Evolutionary conservation across 2,113 vertebrate species (phyloP).

Genomic region (Himantopus leucocephalus): DNA sequence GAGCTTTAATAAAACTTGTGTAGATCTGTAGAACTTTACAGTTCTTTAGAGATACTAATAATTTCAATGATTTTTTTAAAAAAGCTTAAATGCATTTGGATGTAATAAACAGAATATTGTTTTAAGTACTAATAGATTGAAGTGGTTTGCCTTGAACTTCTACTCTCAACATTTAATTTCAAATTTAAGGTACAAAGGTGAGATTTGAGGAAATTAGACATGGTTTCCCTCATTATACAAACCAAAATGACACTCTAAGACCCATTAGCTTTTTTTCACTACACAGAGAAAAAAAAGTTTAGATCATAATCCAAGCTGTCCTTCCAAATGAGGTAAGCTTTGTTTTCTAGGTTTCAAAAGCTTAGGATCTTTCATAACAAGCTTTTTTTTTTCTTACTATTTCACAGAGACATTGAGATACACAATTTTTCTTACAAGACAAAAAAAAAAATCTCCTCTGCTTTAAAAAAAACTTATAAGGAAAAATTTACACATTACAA

Average conservation of each 20-base stretch:
- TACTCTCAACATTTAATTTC: background rate
- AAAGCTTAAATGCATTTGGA: background rate
- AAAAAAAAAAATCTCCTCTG: background rate
- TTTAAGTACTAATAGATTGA: background rate
- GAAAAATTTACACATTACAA: background rate
- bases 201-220: background rate
- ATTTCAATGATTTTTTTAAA: background rate
- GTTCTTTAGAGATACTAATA: background rate
- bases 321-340: background rate
- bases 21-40: background rate
- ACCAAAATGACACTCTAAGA: background rate
- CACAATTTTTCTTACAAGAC: background rate
- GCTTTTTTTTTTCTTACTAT: background rate
- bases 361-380: background rate
- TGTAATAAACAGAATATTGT: background rate
- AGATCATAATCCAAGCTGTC: background rate
- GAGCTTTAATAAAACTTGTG: background rate
- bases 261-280: background rate
- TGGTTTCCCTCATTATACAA: background rate
- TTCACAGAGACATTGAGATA: background rate
- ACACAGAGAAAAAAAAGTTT: background rate
- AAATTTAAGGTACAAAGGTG: background rate
- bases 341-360: background rate
- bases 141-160: background rate
- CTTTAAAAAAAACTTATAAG: background rate